Percentiles rank a stretch among this genome's conserved stretches.
These are phyloP conservation scores for Pocillopora damicornis DNA, from an alignment of 64 coral and sea anemone species.

Conservation along the genomic window DNA sequence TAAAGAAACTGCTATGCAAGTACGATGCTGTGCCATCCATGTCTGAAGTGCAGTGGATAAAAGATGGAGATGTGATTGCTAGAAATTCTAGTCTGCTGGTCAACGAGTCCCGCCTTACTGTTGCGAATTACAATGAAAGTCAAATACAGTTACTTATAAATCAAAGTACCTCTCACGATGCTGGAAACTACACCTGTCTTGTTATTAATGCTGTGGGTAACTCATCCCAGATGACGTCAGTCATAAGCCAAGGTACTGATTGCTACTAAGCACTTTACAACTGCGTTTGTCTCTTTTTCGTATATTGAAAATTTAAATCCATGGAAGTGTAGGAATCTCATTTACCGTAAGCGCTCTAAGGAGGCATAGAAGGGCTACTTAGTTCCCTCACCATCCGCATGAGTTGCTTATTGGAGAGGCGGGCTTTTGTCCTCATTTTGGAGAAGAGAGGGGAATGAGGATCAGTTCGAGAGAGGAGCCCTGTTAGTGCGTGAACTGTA, in stretches of 20 bases:
- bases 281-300: too few species aligned
- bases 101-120: background rate
- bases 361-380: too few species aligned
- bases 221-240: background rate
- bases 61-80: background rate
- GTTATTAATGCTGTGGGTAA: background rate
- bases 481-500: too few species aligned
- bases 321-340: too few species aligned
- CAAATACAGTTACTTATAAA: background rate
- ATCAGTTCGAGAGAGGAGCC: too few species aligned
- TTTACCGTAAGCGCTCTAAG: too few species aligned
- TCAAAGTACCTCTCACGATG: background rate
- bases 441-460: too few species aligned
- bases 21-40: background rate
- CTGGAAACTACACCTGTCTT: background rate
- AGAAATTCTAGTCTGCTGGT: background rate
- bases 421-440: too few species aligned
- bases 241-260: background rate
- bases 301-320: too few species aligned
- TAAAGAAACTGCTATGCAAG: background rate
- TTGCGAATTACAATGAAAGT: background rate
- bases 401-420: too few species aligned
- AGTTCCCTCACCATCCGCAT: too few species aligned
- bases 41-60: background rate
- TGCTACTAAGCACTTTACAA: background rate